Evolutionary conservation across 2,888 invertebrate genomes (phyloP).

Genomic region (Eudasyphora cyanicolor): DNA sequence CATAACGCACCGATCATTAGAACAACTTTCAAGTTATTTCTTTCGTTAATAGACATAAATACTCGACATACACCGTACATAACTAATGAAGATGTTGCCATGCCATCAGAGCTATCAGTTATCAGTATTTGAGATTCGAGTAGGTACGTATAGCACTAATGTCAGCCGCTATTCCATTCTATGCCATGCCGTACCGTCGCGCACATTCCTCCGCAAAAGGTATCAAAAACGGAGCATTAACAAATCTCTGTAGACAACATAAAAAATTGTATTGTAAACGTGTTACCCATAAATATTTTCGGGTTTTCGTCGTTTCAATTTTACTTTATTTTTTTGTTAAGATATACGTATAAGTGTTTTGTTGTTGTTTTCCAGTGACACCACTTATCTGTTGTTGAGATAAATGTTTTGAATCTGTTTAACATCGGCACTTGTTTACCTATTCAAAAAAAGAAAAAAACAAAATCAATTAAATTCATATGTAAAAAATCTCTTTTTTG

Average conservation of each 20-base stretch:
- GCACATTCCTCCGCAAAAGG: not conserved
- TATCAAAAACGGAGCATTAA: conserved; percentile 16
- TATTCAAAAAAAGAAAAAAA: conserved; percentile 31
- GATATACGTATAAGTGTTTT: not conserved
- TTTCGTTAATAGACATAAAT: conserved; percentile 32
- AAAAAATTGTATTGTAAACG: conserved; percentile 57
- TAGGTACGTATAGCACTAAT: not conserved
- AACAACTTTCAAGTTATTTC: conserved; percentile 41
- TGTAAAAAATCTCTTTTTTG: not conserved
- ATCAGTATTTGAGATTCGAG: too few species aligned
- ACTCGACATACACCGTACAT: conserved; percentile 43
- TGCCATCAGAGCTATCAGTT: not conserved
- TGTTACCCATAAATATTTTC: conserved; percentile 53
- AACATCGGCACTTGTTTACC: conserved; percentile 39
- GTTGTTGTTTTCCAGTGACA: not conserved
- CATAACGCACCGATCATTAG: conserved; percentile 49
- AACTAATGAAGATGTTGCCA: conserved; percentile 55
- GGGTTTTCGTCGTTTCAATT: conserved; percentile 22
- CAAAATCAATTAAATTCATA: conserved; percentile 9
- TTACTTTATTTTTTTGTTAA: conserved; percentile 1
- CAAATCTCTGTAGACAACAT: conserved; percentile 55
- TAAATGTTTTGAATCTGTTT: conserved; percentile 12
- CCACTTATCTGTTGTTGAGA: conserved; percentile 9
- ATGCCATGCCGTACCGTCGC: not conserved
- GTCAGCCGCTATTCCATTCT: too few species aligned